Conservation (phyloP, 2,888 invertebrate species). For the Nipponacmea schrenckii region DNA sequence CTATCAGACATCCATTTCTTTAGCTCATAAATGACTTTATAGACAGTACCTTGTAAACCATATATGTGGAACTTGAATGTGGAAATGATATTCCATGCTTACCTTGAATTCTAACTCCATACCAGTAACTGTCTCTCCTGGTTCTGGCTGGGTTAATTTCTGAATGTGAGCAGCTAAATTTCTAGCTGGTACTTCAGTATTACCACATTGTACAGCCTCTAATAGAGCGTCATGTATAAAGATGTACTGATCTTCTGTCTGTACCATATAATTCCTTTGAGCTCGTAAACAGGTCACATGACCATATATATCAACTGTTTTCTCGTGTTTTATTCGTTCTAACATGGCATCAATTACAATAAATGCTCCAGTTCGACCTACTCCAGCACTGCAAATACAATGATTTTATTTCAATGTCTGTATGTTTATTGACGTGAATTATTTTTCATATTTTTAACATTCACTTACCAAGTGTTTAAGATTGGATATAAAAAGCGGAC, state of each 20-base stretch:
- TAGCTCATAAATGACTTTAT: too few species aligned
- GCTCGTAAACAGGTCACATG: slow-evolving; percentile 97
- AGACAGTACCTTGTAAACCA: too few species aligned
- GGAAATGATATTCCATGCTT: neutral
- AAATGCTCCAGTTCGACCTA: slow-evolving; percentile 95
- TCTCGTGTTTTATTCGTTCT: slow-evolving; percentile 95
- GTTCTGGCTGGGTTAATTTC: slow-evolving; percentile 84
- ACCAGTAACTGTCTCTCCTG: slow-evolving; percentile 64
- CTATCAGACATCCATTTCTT: too few species aligned
- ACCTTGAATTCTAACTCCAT: slow-evolving; percentile 68
- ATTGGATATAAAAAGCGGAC: too few species aligned
- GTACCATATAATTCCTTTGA: slow-evolving; percentile 98
- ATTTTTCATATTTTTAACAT: too few species aligned
- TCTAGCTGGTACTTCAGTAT: slow-evolving; percentile 94
- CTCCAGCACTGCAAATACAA: slow-evolving; percentile 75
- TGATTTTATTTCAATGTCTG: too few species aligned
- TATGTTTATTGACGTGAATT: too few species aligned
- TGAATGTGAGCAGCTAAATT: slow-evolving; percentile 95
- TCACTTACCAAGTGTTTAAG: too few species aligned
- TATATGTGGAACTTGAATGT: too few species aligned
- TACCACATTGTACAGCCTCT: slow-evolving; percentile 96
- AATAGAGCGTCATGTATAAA: slow-evolving; percentile 98
- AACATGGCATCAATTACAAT: slow-evolving; percentile 99
- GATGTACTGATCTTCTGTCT: slow-evolving; percentile 97
- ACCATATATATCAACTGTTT: slow-evolving; percentile 98